Evolutionary conservation across 2,888 invertebrate genomes (phyloP), one percentile per base, ranked within the genome.

Genomic region (Metalampra italica): DNA sequence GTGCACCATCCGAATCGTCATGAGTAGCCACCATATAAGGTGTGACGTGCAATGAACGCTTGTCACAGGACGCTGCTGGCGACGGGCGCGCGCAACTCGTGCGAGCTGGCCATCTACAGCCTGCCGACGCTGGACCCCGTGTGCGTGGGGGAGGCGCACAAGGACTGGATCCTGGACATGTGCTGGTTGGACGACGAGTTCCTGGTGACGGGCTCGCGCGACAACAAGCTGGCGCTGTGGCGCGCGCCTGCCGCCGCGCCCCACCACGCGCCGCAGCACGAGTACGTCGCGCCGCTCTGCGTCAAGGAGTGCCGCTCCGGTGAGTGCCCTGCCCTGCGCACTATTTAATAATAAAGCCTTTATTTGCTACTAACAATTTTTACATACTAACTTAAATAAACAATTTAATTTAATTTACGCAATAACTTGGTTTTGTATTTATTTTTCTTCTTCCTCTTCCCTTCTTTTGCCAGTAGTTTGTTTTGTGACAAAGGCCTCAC

Each of bases 111-210:
- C 11, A 93, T 98, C 47, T 92, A 92, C 71, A 92, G 95, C 66
- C 87, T 98, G 64, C 98, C 98, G n/a, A 97, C 98, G 0, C 86
- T 98, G 54, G 98, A 98, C 85, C 98, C 98, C 0, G 93, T 98
- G 2, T 97, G 96, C 83, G 95, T 98, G 9, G 98, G 98, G 0
- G 97, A 98, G 89, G 96, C 96, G 1, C 98, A 98, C 75, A 93
- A 94, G 66, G 98, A 98, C 81, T 97, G 97, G 95, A 91, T 92
- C 54, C 92, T 96, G 80, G 98, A 98, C 73, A 94, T 97, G 93
- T 96, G 96, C 57, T 98, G 98, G 98, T 82, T 98, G 54, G 98
- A 98, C 81, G 98, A 98, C 82, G 95, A 98, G 82, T 97, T 96
- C 89, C 86, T 98, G 48, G 97, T 98, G 50, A 96, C 97, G 7